phyloP scores from a whole-genome alignment of 2,888 invertebrate species.

The Gryllus longicercus region DNA sequence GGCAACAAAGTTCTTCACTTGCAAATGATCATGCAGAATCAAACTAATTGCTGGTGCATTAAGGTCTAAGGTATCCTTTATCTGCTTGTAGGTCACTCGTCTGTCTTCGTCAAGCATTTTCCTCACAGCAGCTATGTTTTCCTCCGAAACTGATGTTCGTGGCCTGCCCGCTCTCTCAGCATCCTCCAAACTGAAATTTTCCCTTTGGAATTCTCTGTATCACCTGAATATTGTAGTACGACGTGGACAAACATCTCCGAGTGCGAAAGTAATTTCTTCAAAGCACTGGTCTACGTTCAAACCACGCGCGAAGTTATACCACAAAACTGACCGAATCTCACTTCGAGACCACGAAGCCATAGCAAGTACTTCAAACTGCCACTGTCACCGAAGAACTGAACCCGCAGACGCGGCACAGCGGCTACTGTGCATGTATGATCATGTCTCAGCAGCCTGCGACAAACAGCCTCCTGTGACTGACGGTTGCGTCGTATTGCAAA shows the following conservation, averaged over 20 bases:
- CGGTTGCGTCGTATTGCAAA: background rate
- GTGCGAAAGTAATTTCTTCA: background rate
- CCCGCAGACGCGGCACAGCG: background rate
- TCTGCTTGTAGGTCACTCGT: background rate
- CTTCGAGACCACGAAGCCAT: no score
- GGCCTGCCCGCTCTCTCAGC: background rate
- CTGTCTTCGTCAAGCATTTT: background rate
- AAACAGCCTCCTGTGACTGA: background rate
- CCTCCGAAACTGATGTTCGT: background rate
- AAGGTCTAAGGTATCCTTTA: conserved; percentile 12
- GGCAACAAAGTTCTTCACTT: background rate
- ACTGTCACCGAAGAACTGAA: background rate
- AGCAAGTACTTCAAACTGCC: no score
- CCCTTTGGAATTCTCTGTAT: background rate
- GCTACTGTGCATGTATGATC: background rate
- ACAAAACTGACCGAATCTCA: background rate
- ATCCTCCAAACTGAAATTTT: background rate
- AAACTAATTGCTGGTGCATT: background rate
- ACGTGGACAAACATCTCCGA: background rate
- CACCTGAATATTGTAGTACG: background rate
- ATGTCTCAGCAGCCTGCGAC: background rate
- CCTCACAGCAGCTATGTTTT: conserved; percentile 18
- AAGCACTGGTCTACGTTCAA: background rate
- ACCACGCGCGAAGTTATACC: background rate
- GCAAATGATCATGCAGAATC: conserved; percentile 19